phyloP scores from a whole-genome alignment of 2,797 vertebrate genomes.

The Gallinago nigripennis region DNA sequence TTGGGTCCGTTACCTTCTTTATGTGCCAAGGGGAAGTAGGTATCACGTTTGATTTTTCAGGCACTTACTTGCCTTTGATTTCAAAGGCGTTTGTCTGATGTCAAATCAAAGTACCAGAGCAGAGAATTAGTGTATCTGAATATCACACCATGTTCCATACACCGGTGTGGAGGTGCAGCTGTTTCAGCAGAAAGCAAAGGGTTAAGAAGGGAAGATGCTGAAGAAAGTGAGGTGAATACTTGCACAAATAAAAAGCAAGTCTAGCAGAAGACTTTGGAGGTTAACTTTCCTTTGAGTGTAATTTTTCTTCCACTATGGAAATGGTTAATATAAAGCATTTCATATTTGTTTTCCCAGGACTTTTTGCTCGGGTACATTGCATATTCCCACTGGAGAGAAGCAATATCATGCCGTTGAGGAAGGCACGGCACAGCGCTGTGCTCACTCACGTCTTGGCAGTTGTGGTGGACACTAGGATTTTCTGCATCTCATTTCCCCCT shows the following conservation, averaged over 20 bases:
- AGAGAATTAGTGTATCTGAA: too few relatives aligned
- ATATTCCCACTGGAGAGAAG: not conserved
- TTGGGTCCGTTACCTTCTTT: not conserved
- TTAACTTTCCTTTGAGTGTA: not conserved
- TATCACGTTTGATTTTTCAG: not conserved
- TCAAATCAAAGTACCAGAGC: not conserved
- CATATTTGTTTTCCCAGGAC: not conserved
- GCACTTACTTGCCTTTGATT: not conserved
- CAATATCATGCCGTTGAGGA: rapidly evolving
- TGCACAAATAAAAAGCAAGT: not conserved
- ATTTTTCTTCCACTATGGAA: not conserved
- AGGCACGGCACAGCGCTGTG: not conserved
- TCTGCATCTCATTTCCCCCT: not conserved
- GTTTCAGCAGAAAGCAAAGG: not conserved
- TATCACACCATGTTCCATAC: rapidly evolving
- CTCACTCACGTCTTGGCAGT: not conserved
- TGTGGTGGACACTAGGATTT: rapidly evolving
- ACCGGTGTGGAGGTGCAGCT: too few relatives aligned
- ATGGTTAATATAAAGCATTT: not conserved
- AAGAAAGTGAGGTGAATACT: not conserved
- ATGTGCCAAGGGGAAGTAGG: not conserved
- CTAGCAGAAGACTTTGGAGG: not conserved
- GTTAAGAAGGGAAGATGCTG: not conserved
- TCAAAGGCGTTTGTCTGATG: not conserved
- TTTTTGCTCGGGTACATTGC: not conserved